Evolutionary conservation across 2,888 invertebrate genomes (phyloP).

Genomic region (Seira musarum): DNA sequence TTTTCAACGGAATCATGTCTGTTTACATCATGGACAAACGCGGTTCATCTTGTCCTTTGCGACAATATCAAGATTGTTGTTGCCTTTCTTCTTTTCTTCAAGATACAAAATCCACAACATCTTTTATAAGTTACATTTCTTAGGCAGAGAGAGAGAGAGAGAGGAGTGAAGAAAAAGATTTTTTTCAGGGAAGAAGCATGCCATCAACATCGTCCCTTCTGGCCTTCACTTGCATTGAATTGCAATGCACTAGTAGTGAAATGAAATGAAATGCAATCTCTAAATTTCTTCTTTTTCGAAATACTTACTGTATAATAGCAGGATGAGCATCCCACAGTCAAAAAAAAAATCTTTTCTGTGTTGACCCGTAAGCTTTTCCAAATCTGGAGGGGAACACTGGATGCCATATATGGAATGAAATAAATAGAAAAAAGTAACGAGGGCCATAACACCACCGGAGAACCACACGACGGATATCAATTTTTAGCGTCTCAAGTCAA

Average conservation of each 20-base stretch:
- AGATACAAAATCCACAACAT: background rate
- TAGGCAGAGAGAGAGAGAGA: too few relatives aligned
- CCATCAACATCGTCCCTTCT: background rate
- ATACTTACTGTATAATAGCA: background rate
- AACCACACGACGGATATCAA: background rate
- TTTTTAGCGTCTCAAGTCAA: background rate
- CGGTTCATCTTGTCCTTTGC: background rate
- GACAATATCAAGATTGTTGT: conserved; percentile 45
- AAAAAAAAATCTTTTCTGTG: background rate
- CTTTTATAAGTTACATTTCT: background rate
- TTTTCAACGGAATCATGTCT: background rate
- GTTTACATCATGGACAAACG: background rate
- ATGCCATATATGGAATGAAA: conserved; percentile 57
- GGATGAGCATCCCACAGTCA: background rate
- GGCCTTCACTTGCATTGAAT: background rate
- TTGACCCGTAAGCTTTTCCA: conserved; percentile 59
- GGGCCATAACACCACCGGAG: background rate
- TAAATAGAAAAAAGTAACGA: conserved; percentile 50
- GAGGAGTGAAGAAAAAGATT: too few relatives aligned
- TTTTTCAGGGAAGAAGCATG: conserved; percentile 12
- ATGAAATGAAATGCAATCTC: too few relatives aligned
- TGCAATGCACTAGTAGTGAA: too few relatives aligned
- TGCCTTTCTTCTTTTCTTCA: conserved; percentile 16
- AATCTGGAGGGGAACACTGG: conserved; percentile 42
- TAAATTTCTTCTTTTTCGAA: background rate